Conservation (phyloP, 2,888 invertebrate species). For the Apamea anceps region DNA sequence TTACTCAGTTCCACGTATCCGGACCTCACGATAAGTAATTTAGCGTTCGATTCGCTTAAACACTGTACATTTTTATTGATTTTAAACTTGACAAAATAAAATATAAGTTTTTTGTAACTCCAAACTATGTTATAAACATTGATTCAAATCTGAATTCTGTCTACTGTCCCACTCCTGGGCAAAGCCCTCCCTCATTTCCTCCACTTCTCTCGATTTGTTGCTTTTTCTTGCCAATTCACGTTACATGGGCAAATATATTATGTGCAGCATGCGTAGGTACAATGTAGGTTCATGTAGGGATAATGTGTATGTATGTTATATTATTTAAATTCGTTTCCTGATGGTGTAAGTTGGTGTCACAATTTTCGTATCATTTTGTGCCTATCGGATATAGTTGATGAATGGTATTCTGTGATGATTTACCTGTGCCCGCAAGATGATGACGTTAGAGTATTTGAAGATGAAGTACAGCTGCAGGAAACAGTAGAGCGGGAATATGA, state of each 20-base stretch:
- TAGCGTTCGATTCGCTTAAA: not conserved
- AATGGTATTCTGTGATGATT: not conserved
- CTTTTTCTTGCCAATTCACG: not conserved
- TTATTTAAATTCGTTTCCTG: not conserved
- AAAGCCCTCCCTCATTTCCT: not conserved
- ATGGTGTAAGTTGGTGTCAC: not conserved
- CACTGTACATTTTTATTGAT: not conserved
- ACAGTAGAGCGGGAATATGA: slow-evolving; percentile 93
- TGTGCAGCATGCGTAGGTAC: not conserved
- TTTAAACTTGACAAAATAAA: slow-evolving; percentile 1
- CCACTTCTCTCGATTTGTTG: too few species aligned
- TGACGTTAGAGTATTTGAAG: slow-evolving; percentile 95
- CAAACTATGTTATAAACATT: not conserved
- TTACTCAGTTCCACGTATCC: not conserved
- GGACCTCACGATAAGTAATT: not conserved
- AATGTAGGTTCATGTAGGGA: not conserved
- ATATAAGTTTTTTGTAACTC: not conserved
- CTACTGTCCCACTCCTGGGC: too few species aligned
- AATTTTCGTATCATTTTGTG: not conserved
- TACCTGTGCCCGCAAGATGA: slow-evolving; percentile 85
- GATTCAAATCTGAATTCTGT: not conserved
- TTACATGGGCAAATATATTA: slow-evolving; percentile 2
- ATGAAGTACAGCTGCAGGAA: slow-evolving; percentile 94
- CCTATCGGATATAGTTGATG: not conserved
- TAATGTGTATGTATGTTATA: not conserved